Evolutionary conservation across 2,113 vertebrate genomes (phyloP).

Genomic region (Ornithorhynchus anatinus): DNA sequence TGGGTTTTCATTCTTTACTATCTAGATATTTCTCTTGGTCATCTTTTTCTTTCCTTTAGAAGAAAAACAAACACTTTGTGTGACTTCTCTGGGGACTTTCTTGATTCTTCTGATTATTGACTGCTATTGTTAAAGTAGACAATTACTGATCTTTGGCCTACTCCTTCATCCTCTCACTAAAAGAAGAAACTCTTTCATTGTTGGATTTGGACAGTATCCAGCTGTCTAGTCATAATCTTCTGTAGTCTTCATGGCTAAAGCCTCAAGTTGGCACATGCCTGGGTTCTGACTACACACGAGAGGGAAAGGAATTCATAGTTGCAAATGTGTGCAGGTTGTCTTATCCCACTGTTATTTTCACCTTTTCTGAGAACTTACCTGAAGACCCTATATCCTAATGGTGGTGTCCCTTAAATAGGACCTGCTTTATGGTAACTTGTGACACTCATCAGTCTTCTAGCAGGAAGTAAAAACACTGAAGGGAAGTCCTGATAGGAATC

Average conservation of each 20-base stretch:
- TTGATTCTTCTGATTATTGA: background rate
- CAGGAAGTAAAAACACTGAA: too few species aligned
- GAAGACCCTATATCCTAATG: too few species aligned
- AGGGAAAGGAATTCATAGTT: fast-evolving
- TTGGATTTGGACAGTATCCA: background rate
- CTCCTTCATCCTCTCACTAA: background rate
- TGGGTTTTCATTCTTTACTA: background rate
- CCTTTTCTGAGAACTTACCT: too few species aligned
- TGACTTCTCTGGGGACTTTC: background rate
- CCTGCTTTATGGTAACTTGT: too few species aligned
- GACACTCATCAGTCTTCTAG: too few species aligned
- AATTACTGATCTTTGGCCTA: background rate
- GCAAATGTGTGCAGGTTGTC: fast-evolving
- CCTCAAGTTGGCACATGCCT: background rate
- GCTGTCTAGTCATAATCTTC: constrained; percentile 9
- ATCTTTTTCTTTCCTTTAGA: background rate
- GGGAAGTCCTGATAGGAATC: too few species aligned
- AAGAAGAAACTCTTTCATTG: fast-evolving
- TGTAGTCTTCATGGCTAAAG: background rate
- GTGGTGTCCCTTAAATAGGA: too few species aligned
- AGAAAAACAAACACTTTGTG: background rate
- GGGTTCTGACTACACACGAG: constrained; percentile 21
- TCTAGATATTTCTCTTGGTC: background rate
- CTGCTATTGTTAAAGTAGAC: background rate
- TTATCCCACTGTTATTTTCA: too few species aligned